phyloP scores from a whole-genome alignment of 2,797 vertebrate genomes.

The Anabacerthia variegaticeps region DNA sequence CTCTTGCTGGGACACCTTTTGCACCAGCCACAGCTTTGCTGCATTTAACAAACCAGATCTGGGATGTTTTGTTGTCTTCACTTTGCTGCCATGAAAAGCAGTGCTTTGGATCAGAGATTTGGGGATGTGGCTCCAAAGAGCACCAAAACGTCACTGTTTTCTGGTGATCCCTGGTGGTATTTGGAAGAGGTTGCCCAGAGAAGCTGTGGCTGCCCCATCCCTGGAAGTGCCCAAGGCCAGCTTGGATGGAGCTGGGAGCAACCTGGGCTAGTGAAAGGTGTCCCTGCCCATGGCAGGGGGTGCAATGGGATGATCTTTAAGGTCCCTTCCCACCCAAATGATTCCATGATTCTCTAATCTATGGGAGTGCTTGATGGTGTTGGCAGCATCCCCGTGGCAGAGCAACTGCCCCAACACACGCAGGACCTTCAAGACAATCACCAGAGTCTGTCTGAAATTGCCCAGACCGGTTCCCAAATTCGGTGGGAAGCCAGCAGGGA shows the following conservation, averaged over 20 bases:
- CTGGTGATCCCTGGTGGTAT: not conserved
- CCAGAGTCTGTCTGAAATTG: not conserved
- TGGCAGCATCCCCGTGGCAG: not conserved
- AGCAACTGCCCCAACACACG: fast-evolving
- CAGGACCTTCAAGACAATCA: not conserved
- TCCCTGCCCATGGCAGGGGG: not conserved
- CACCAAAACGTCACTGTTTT: fast-evolving
- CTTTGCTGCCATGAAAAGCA: not conserved
- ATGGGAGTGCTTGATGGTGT: not conserved
- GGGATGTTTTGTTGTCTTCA: not conserved
- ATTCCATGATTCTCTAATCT: not conserved
- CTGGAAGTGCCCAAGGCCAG: not conserved
- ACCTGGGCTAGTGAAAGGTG: not conserved
- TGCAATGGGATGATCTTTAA: not conserved
- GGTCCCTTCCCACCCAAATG: not conserved
- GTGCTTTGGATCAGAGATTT: not conserved
- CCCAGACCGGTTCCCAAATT: fast-evolving
- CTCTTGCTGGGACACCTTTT: not conserved
- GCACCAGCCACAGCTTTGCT: not conserved
- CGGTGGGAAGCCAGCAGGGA: not conserved
- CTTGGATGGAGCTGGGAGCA: not conserved
- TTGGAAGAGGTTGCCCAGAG: not conserved
- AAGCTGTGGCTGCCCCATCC: not conserved
- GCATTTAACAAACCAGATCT: not conserved
- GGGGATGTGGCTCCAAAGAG: not conserved